Conservation (phyloP, 2,113 vertebrate genomes). For the Columba livia region DNA sequence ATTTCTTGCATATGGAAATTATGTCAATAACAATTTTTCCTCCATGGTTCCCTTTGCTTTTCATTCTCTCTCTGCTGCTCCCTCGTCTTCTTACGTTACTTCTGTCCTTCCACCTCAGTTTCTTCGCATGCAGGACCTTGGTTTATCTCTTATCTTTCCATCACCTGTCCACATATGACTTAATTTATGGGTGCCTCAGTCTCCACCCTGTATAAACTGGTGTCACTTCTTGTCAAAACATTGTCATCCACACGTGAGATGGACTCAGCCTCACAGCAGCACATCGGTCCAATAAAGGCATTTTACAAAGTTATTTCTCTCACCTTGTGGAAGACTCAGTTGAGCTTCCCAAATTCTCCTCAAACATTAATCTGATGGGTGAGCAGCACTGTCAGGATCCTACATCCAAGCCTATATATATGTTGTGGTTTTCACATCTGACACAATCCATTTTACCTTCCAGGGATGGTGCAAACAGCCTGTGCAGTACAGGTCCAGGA, state of each 20-base stretch:
- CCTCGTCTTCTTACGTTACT: neutral
- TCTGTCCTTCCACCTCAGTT: neutral
- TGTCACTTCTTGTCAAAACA: neutral
- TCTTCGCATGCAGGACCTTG: neutral
- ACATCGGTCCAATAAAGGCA: neutral
- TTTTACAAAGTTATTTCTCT: neutral
- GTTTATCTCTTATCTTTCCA: constrained; percentile 4
- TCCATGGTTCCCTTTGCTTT: neutral
- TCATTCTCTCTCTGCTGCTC: neutral
- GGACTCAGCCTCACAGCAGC: neutral
- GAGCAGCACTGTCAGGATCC: neutral
- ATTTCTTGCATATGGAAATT: neutral
- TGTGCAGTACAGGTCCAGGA: neutral
- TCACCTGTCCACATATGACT: neutral
- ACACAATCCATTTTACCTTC: neutral
- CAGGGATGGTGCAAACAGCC: neutral
- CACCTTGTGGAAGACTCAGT: rapidly evolving
- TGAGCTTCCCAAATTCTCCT: neutral
- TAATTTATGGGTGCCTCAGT: neutral
- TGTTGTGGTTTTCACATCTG: neutral
- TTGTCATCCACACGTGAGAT: neutral
- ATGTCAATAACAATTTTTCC: neutral
- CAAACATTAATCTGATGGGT: neutral
- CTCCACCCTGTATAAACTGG: neutral
- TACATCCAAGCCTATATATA: too few species aligned